Evolutionary conservation across 2,888 invertebrate genomes (phyloP).

Genomic region (Sinotaia quadrata): DNA sequence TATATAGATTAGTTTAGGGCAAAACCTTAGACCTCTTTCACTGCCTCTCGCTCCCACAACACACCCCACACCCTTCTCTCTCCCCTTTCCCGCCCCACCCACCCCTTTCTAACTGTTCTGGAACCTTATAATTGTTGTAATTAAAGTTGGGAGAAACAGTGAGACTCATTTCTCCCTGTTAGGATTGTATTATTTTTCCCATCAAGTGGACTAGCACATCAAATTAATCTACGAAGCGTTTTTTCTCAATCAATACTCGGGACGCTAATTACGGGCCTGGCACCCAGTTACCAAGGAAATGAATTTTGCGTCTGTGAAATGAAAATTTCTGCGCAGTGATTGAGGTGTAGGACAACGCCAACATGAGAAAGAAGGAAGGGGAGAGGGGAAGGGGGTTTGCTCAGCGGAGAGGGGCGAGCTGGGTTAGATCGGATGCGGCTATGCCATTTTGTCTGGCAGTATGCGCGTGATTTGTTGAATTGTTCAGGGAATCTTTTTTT

Average conservation of each 20-base stretch:
- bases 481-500: not conserved
- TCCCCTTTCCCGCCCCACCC: not conserved
- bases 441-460: not conserved
- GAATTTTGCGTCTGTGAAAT: constrained; percentile 35
- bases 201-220: constrained; percentile 39
- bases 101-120: not conserved
- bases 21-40: constrained; percentile 10
- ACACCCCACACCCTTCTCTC: not conserved
- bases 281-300: constrained; percentile 34
- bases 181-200: constrained; percentile 38
- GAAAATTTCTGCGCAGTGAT: constrained; percentile 33
- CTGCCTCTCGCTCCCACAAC: constrained; percentile 1
- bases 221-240: constrained; percentile 40
- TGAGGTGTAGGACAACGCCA: not conserved
- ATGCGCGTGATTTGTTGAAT: not conserved
- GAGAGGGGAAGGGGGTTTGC: not conserved
- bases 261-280: constrained; percentile 34
- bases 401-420: not conserved
- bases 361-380: not conserved
- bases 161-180: constrained; percentile 13
- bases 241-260: constrained; percentile 39
- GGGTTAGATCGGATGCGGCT: not conserved
- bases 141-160: constrained; percentile 35
- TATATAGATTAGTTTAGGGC: constrained; percentile 35
- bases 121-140: constrained; percentile 36